phyloP scores from a whole-genome alignment of 2,797 vertebrate species.

The Picus viridis region DNA sequence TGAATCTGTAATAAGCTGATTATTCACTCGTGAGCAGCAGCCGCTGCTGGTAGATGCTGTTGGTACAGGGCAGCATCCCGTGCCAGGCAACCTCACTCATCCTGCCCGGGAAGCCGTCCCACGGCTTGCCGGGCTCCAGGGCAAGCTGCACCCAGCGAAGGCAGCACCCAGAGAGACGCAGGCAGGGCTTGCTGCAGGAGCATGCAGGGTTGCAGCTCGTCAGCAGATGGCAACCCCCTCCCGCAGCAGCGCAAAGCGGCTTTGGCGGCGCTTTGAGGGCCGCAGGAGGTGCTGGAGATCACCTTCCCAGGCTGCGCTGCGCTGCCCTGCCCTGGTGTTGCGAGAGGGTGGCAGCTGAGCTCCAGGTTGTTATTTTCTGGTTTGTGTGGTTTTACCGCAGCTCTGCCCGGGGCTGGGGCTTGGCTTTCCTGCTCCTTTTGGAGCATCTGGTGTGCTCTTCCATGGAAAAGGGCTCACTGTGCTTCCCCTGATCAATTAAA shows the following conservation, averaged over 20 bases:
- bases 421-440: not conserved
- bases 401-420: not conserved
- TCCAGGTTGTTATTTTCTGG: fast-evolving
- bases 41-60: not conserved
- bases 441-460: not conserved
- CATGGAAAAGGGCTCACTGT: fast-evolving
- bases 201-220: constrained; percentile 34
- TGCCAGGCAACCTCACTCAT: not conserved
- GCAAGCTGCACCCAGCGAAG: not conserved
- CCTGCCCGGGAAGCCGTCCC: not conserved
- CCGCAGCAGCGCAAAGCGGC: not conserved
- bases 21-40: constrained; percentile 27
- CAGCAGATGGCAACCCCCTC: constrained; percentile 68
- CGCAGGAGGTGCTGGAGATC: not conserved
- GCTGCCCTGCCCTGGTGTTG: not conserved
- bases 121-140: fast-evolving
- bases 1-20: constrained; percentile 54
- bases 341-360: not conserved
- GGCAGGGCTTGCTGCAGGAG: not conserved
- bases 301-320: not conserved
- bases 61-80: not conserved
- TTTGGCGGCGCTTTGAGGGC: not conserved
- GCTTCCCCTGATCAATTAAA: fast-evolving
- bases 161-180: not conserved
- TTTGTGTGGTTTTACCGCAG: not conserved